Percentiles rank a stretch among this genome's conserved stretches.
Conservation (phyloP, 2,113 vertebrate species). For the Gambusia holbrooki region DNA sequence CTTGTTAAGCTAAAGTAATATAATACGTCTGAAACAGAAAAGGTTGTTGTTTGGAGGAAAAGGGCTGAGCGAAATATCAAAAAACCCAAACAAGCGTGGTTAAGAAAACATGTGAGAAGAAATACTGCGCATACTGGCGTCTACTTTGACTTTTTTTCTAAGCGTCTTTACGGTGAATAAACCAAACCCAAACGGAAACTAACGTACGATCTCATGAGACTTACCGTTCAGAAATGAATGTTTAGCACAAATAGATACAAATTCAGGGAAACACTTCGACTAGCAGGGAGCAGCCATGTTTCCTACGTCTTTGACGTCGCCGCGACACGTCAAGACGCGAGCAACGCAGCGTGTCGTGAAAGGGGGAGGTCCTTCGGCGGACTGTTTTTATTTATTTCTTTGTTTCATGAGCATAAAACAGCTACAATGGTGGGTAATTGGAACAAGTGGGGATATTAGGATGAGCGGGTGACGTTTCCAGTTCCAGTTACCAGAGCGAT, state of each 20-base stretch:
- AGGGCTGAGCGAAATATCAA: background rate
- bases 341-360: slow-evolving; percentile 66
- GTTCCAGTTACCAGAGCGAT: slow-evolving; percentile 50
- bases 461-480: slow-evolving; percentile 64
- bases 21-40: background rate
- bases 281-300: slow-evolving; percentile 66
- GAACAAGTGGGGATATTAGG: slow-evolving; percentile 48
- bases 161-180: background rate
- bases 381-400: slow-evolving; percentile 88
- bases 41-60: background rate
- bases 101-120: slow-evolving; percentile 19
- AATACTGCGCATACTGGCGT: background rate
- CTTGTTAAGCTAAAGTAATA: no score
- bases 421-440: slow-evolving; percentile 72
- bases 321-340: slow-evolving; percentile 52
- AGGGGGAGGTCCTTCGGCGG: slow-evolving; percentile 71
- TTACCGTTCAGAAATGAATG: slow-evolving; percentile 36
- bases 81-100: slow-evolving; percentile 61
- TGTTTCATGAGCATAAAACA: slow-evolving; percentile 82
- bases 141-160: background rate
- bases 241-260: background rate
- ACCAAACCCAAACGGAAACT: fast-evolving
- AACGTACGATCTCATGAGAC: background rate
- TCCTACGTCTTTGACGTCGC: background rate
- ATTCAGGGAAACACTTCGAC: background rate